Percentiles rank a stretch among this genome's conserved stretches.
Evolutionary conservation across 2,113 vertebrate species (phyloP).

Genomic region (Proterorhinus semilunaris): DNA sequence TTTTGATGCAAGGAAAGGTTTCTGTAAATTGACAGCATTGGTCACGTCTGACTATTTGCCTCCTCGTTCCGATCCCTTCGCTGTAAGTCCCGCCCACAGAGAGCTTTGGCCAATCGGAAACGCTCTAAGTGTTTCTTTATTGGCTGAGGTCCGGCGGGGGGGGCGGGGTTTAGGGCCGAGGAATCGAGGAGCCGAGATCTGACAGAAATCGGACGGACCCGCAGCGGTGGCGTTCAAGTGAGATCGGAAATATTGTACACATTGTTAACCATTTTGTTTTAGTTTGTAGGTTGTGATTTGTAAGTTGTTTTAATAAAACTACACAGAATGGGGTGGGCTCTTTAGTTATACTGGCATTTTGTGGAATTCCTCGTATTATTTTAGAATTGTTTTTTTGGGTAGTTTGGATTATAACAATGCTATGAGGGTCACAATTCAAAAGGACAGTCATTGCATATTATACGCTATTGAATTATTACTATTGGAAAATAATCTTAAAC

Average conservation of each 20-base stretch:
- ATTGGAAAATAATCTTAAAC: too few species aligned
- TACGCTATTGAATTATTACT: too few species aligned
- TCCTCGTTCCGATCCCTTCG: background rate
- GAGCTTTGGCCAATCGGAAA: background rate
- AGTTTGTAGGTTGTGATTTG: too few species aligned
- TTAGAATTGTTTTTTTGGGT: too few species aligned
- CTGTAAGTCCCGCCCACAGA: background rate
- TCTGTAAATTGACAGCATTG: background rate
- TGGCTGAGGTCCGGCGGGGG: background rate
- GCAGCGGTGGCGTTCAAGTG: slow-evolving; percentile 42
- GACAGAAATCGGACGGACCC: background rate
- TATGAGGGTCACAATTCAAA: too few species aligned
- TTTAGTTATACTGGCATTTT: too few species aligned
- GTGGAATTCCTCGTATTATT: too few species aligned
- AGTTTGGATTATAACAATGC: too few species aligned
- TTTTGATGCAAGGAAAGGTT: slow-evolving; percentile 15
- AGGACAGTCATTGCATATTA: too few species aligned
- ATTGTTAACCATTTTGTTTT: background rate
- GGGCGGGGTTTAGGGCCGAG: background rate
- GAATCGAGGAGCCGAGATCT: background rate
- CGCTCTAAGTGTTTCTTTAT: background rate
- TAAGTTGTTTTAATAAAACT: too few species aligned
- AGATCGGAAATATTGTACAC: slow-evolving; percentile 9
- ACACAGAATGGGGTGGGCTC: too few species aligned
- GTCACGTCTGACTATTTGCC: background rate